Base-by-base conservation (phyloP, 1,140 invertebrate genomes). In the Aphelenchoides fujianensis region DNA sequence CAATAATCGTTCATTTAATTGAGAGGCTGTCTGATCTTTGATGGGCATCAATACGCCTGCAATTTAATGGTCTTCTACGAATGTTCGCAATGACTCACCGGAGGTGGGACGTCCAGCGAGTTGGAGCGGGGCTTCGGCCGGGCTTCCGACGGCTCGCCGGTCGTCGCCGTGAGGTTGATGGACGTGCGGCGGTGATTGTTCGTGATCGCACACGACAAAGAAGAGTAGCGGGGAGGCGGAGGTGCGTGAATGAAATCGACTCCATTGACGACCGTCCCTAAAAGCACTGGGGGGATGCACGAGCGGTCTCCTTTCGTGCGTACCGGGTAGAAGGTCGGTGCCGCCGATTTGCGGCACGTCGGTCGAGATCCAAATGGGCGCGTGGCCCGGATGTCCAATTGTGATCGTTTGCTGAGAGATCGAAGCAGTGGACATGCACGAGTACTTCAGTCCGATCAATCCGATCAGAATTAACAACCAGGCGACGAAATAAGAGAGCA, bases 321-420 rank as follows among this genome's bases (percentile, higher is more conserved):
- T n/a, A 66, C 31, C 62, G 23, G 62, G 34, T 16, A 66, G 30
- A 5, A 67, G 16, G 67, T 67, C 62, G 7, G 3, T 31, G 23
- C 16, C 31, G 5, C 5, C 62, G 27, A 66, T 7, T 67, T 66
- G 34, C 5, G 3, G 62, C 16, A 66, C 67, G 27, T 59, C 67
- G 30, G 62, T 59, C 27, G 62, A 66, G 7, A 66, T 55, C 62
- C 62, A 66, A 36, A 67, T 67, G 3, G 62, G 62, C 19, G 62
- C n/a, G 7, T 31, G 7, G 62, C 30, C 27, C 5, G 62, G 62
- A 52, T 19, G 3, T 5, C 27, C 62, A 19, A 52, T 66, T 5
- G 27, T 36, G 27, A 59, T 66, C 23, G 62, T 27, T 36, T 52
- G 62, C 67, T 31, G 52, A 59, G 62, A 61, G 57, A 16, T 9